Evolutionary conservation across 23 tunicate species (phyloP), one percentile per base, ranked within the genome.

Genomic region (Phallusia fumigata): DNA sequence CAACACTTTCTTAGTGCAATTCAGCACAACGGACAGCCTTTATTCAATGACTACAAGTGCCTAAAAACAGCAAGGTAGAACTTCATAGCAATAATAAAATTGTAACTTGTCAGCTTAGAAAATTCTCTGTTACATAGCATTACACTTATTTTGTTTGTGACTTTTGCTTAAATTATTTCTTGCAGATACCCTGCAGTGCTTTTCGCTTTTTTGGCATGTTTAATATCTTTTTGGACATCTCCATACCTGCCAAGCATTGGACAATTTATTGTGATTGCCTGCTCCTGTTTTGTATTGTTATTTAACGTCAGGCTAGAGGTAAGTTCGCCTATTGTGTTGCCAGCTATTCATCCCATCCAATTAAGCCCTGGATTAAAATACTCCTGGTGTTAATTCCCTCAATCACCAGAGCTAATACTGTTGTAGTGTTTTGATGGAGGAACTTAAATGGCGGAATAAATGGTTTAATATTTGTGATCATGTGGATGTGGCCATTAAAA

Each of bases 281-380:
- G 74, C 24, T 33, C 58, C 1, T 36, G 74, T 53, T 74, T 81
- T 75, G 76, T 87, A 0, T 35, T 77, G 32, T 81, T 40, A 32
- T 87, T 87, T 49, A 81, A 81, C 33, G 36, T 81, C 18, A 65
- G 90, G 51, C 31, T 87, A 51, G 74, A 87, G 83, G 85, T 87
- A 52, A 73, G 88, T 13, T 31, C 33, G 35, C 36, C 12, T 75
- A n/a, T n/a, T n/a, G n/a, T 6, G 6, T 75, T 8, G 6, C 5
- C 28, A 75, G 8, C 47, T 10, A 3, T 40, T 40, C 47, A 40
- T 3, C 10, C 47, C 47, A 5, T 40, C 47, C 5, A 10, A 3
- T 40, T n/a, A 10, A 40, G 47, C 10, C 8, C 10, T 5, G 10
- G 47, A 40, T 40, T 3, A 40, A 40, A 40, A 40, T 40, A 40